phyloP scores from a whole-genome alignment of 2,113 vertebrate species.

The Triplophysa rosa region DNA sequence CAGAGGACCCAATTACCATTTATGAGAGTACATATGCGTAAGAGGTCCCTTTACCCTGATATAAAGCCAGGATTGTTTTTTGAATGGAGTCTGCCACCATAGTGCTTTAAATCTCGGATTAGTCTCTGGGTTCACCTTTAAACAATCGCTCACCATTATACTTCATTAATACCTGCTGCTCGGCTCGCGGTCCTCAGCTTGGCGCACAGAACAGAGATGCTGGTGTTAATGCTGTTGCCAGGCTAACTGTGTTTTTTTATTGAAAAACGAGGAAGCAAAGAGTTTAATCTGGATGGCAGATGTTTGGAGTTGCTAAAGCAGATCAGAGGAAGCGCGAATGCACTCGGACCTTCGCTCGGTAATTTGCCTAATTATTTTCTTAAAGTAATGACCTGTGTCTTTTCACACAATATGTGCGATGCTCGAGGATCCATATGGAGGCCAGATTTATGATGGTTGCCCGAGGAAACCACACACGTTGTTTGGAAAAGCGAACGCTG shows the following conservation, averaged over 20 bases:
- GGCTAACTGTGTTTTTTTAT: neutral
- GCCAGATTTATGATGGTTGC: constrained; percentile 14
- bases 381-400: constrained; percentile 33
- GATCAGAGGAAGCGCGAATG: constrained; percentile 4
- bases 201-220: neutral
- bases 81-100: neutral
- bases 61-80: neutral
- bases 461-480: constrained; percentile 10
- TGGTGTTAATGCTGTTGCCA: constrained; percentile 1
- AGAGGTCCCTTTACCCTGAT: neutral
- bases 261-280: neutral
- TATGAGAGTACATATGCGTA: neutral
- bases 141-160: constrained; percentile 10
- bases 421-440: neutral
- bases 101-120: neutral
- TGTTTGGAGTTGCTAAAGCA: constrained; percentile 11
- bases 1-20: neutral
- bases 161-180: constrained; percentile 7
- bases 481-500: constrained; percentile 13
- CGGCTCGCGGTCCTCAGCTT: neutral
- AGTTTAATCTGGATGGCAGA: constrained; percentile 15
- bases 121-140: neutral
- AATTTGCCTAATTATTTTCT: constrained; percentile 33
- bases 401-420: constrained; percentile 27
- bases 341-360: constrained; percentile 6